Percentiles rank a stretch among this genome's conserved stretches.
These are phyloP conservation scores for Drosophila leonis DNA, from an alignment of 2,888 invertebrate genomes.

Conservation along the genomic window DNA sequence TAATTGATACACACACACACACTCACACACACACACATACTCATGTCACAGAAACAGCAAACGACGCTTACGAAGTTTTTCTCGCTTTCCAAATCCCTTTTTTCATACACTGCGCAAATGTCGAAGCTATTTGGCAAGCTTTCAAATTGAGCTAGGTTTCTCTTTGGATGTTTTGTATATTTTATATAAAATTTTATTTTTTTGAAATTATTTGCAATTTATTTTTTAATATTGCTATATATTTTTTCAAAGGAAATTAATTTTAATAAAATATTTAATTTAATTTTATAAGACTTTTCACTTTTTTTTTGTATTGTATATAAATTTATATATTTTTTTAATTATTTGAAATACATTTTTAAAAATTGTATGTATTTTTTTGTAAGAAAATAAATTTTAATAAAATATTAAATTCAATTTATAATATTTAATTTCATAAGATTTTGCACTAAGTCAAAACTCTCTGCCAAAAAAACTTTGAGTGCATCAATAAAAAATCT, in stretches of 20 bases:
- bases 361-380: too few species aligned
- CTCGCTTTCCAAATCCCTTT: constrained; percentile 14
- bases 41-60: constrained; percentile 3
- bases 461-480: background rate
- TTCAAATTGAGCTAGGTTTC: background rate
- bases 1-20: constrained; percentile 17
- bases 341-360: background rate
- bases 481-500: background rate
- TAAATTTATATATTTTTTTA: background rate
- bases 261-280: background rate
- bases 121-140: background rate
- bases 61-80: constrained; percentile 28
- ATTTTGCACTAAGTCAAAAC: background rate
- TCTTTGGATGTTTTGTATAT: too few species aligned
- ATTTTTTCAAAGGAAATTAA: background rate
- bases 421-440: too few species aligned
- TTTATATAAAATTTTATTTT: background rate
- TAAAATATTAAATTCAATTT: background rate
- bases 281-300: too few species aligned
- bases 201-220: background rate
- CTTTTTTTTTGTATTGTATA: background rate
- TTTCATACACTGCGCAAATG: constrained; percentile 29
- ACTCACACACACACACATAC: constrained; percentile 9
- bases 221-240: too few species aligned
- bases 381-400: background rate